These are phyloP conservation scores for Lepidocyrtinus sp. DNA, from an alignment of 2,888 invertebrate genomes.

Conservation along the genomic window DNA sequence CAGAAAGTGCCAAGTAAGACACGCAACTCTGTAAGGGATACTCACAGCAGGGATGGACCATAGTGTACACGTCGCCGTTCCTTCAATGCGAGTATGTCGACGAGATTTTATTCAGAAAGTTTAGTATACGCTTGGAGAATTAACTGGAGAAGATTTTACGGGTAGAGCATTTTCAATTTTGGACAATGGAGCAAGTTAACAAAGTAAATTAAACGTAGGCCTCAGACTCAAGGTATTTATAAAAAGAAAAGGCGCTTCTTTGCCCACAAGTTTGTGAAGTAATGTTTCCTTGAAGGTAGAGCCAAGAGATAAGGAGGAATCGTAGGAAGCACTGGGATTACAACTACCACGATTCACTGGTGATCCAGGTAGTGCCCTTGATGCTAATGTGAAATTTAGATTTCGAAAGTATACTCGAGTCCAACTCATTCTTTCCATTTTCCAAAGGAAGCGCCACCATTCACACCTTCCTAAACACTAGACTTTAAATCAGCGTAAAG, in stretches of 20 bases:
- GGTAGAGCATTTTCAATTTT: too few relatives aligned
- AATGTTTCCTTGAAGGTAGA: neutral
- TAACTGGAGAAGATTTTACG: too few relatives aligned
- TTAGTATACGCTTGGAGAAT: too few relatives aligned
- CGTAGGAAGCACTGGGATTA: constrained; percentile 31
- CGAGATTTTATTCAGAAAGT: too few relatives aligned
- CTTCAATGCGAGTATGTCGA: too few relatives aligned
- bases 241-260: too few relatives aligned
- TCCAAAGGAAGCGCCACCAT: constrained; percentile 18
- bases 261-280: too few relatives aligned
- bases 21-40: constrained; percentile 60
- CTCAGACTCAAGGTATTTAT: too few relatives aligned
- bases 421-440: constrained; percentile 42
- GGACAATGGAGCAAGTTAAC: too few relatives aligned
- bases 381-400: constrained; percentile 25
- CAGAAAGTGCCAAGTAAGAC: constrained; percentile 65
- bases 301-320: constrained; percentile 6
- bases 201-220: too few relatives aligned
- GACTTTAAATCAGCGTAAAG: constrained; percentile 28
- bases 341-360: constrained; percentile 48
- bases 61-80: constrained; percentile 40
- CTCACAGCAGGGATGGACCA: constrained; percentile 67
- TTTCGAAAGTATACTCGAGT: constrained; percentile 5
- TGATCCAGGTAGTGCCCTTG: constrained; percentile 32
- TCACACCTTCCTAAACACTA: neutral